Evolutionary conservation across 53 echinoderm and acorn worm genomes (phyloP), one percentile per base, ranked within the genome.

Genomic region (Actinopyga echinites): DNA sequence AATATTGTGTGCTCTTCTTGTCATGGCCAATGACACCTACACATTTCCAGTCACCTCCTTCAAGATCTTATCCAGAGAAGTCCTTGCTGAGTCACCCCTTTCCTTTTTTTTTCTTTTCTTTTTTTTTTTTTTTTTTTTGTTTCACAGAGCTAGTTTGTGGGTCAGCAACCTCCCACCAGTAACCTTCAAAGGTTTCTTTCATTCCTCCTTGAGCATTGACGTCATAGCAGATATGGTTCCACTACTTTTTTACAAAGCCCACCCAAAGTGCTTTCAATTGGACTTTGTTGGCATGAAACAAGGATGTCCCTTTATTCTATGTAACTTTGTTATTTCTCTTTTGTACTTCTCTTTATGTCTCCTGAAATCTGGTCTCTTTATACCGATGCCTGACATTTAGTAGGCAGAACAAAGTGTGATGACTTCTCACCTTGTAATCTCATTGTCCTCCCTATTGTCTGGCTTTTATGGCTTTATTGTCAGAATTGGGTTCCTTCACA

Each of bases 111-210:
- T n/a, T 63, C n/a, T n/a, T n/a, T n/a, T 63, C 22, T n/a, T 31
- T 63, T 2, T 63, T n/a, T 63, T 63, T 28, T 15, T n/a, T 25
- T 63, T 31, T n/a, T 31, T 63, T 2, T 63, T n/a, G n/a, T 63
- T 63, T 28, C 9, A 43, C 25, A 43, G 24, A n/a, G n/a, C 36
- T 28, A 71, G 71, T 40, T 71, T 71, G 25, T n/a, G 40, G 71
- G 71, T 71, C 71, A 71, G 71, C 71, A 71, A 71, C 71, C 71
- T 44, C 71, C 71, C 28, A 45, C 40, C 44, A 12, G 69, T 38
- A 17, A 34, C 40, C 44, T 42, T 71, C 71, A 71, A 42, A 40
- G 71, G 44, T 34, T 44, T 71, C 71, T 22, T 68, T 68, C 68
- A 43, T 42, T 42, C 15, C 63, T 25, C 42, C 24, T 28, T 19